Percentiles rank a stretch among this genome's conserved stretches.
Evolutionary conservation across 2,888 invertebrate genomes (phyloP).

Genomic region (Pinctada fucata): DNA sequence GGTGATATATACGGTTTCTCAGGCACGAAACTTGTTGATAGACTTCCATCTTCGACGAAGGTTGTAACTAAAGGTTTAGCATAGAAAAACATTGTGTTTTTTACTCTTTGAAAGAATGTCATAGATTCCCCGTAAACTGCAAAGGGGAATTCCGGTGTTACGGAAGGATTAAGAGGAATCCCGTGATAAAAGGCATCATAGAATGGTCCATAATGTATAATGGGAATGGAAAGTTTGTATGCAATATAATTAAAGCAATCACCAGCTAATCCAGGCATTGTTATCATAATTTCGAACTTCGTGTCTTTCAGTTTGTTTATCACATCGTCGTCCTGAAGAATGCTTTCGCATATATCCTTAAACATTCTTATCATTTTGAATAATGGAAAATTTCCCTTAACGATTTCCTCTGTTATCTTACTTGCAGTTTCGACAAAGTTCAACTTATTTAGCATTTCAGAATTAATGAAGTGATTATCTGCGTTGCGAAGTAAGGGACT

Average conservation of each 20-base stretch:
- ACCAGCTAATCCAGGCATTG: not conserved
- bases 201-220: conserved; percentile 5
- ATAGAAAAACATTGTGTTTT: not conserved
- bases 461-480: too few relatives aligned
- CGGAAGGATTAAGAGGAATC: not conserved
- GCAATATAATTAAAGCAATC: conserved; percentile 9
- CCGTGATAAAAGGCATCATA: not conserved
- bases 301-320: not conserved
- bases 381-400: not conserved
- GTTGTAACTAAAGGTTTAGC: not conserved
- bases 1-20: conserved; percentile 22
- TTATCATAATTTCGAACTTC: conserved; percentile 9
- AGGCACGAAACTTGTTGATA: conserved; percentile 30
- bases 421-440: not conserved
- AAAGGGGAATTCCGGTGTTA: not conserved
- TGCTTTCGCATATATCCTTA: not conserved
- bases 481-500: too few relatives aligned
- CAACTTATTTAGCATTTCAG: not conserved
- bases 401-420: not conserved
- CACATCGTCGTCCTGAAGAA: not conserved
- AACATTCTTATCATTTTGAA: not conserved
- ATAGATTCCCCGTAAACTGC: conserved; percentile 4
- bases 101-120: conserved; percentile 8
- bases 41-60: not conserved
- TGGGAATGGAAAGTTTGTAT: conserved; percentile 21